Percentiles rank a stretch among this genome's conserved stretches.
Evolutionary conservation across 2,113 vertebrate species (phyloP).

Genomic region (Tringa solitaria): DNA sequence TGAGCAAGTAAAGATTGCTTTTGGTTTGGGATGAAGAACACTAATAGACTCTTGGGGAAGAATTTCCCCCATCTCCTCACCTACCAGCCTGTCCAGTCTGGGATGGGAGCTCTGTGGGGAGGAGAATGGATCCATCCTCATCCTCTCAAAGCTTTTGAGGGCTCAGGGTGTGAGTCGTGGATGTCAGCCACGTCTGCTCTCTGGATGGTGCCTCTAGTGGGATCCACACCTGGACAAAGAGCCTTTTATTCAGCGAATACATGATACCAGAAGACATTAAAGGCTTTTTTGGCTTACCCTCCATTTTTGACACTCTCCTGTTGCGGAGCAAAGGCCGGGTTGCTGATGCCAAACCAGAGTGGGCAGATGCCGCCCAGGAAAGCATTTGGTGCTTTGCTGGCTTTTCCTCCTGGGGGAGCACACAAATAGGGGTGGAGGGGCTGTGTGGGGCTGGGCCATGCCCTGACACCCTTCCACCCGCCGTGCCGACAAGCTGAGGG

Average conservation of each 20-base stretch:
- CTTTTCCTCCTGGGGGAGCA: background rate
- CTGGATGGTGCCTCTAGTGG: too few species aligned
- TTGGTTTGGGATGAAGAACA: background rate
- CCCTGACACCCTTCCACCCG: accelerated
- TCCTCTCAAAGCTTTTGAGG: background rate
- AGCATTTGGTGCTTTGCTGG: accelerated
- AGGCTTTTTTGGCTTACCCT: background rate
- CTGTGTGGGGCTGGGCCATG: accelerated
- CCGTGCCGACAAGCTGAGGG: accelerated
- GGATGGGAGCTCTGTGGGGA: accelerated
- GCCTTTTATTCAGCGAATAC: accelerated
- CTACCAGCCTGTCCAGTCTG: accelerated
- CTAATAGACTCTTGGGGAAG: background rate
- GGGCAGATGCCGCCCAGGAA: accelerated
- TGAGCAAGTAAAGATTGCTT: background rate
- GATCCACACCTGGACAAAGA: background rate
- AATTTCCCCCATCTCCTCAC: background rate
- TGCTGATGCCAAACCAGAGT: background rate
- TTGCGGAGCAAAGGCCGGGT: accelerated
- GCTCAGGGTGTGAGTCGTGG: accelerated
- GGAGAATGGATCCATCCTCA: accelerated
- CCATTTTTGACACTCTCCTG: accelerated
- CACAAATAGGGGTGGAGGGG: accelerated
- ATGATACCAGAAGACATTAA: accelerated
- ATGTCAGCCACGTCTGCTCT: background rate